Evolutionary conservation across 1,140 invertebrate genomes (phyloP), one percentile per base, ranked within the genome.

Genomic region (Diuraphis noxia): DNA sequence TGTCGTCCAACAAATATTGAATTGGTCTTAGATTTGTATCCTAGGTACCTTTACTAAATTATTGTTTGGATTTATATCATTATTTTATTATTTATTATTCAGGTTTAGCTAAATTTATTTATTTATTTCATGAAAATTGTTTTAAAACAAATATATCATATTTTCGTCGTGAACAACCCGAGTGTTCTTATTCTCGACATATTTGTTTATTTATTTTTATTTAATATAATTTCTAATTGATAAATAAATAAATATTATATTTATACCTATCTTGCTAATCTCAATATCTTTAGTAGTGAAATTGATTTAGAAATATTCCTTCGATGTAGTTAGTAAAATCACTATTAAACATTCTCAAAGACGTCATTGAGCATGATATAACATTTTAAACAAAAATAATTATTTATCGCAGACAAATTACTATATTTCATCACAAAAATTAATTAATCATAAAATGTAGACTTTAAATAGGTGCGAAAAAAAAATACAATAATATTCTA

Each of bases 31-130:
- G 72, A 79, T 41, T 82, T 25, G 25, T 38, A 10, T 23, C 0
- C 36, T 79, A 79, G 38, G 79, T 81, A 38, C 23, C 36, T 23
- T 56, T 6, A 72, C 19, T 79, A 79, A 79, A 79, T 36, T 34
- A 86, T 85, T 85, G 21, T 85, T 85, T 49, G 30, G 49, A 46
- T 46, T 46, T 49, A 52, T 52, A 38, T 56, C 30, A 56, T 30
- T 56, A 36, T 86, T 9, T 30, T 56, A 19, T 88, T 63, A 88
- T 88, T 88, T 63, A 72, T 88, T 63, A 38, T 25, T 63, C 86
- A 38, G 85, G 84, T 36, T 43, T 88, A 72, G 87, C 87, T 72
- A 25, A 63, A 89, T 34, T 89, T 43, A 88, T 88, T 87, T 88
- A 89, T 89, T 89, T 72, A n/a, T 63, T 40, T 81, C 79, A 25